A percentile compares a stretch with the other conserved stretches of the same genome.
Conservation (phyloP, 2,888 invertebrate genomes). For the Spisula solida region DNA sequence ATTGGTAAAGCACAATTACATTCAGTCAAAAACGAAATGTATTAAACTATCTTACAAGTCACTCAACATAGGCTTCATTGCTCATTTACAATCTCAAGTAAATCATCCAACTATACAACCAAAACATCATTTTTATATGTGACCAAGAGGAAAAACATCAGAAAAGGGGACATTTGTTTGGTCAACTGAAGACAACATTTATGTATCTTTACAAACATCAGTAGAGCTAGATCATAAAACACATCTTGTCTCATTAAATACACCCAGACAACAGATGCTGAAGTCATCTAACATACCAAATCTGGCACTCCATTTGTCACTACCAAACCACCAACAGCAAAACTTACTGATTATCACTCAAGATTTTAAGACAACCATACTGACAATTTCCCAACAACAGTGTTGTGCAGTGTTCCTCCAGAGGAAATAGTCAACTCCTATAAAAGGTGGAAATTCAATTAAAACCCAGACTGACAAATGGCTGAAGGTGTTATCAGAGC, state of each 20-base stretch:
- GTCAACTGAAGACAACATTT: too few relatives aligned
- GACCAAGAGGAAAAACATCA: too few relatives aligned
- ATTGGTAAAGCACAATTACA: too few relatives aligned
- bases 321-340: not conserved
- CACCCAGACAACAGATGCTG: not conserved
- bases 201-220: not conserved
- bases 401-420: not conserved
- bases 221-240: not conserved
- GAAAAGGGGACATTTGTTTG: too few relatives aligned
- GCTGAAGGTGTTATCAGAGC: not conserved
- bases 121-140: too few relatives aligned
- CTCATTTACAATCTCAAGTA: too few relatives aligned
- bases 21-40: too few relatives aligned
- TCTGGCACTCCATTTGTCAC: not conserved
- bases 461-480: conserved; percentile 13
- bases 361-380: not conserved
- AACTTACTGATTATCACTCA: not conserved
- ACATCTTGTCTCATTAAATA: not conserved
- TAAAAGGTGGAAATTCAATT: conserved; percentile 2
- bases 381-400: not conserved
- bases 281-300: not conserved
- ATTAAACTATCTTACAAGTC: too few relatives aligned
- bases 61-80: too few relatives aligned
- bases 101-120: too few relatives aligned
- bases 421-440: not conserved